These are phyloP conservation scores for Lacanobia wlatinum DNA, from an alignment of 2,888 invertebrate species.

Conservation along the genomic window DNA sequence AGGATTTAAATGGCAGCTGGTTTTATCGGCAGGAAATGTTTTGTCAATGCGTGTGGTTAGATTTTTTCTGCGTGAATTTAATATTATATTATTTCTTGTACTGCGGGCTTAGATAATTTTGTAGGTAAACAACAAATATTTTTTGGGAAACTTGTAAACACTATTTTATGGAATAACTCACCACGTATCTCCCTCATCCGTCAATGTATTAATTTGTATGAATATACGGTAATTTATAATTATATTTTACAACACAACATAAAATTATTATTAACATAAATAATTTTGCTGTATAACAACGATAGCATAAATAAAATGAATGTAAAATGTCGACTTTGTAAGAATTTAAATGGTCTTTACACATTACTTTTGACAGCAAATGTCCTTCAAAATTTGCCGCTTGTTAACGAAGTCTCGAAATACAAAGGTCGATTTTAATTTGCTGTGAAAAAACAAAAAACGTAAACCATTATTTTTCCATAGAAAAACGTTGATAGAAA, in stretches of 20 bases:
- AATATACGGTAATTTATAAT: background rate
- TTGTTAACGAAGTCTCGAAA: slow-evolving; percentile 25
- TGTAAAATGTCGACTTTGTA: background rate
- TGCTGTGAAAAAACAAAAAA: background rate
- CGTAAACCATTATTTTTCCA: slow-evolving; percentile 10
- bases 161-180: background rate
- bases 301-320: background rate
- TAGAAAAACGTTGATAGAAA: slow-evolving; percentile 1
- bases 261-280: background rate
- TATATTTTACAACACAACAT: background rate
- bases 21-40: slow-evolving; percentile 19
- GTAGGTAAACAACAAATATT: background rate
- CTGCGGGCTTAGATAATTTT: background rate
- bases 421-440: slow-evolving; percentile 22
- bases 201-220: background rate
- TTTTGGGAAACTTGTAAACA: background rate
- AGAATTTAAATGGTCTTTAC: slow-evolving; percentile 8
- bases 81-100: background rate
- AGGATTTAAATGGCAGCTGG: slow-evolving; percentile 35
- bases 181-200: background rate
- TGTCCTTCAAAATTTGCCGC: slow-evolving; percentile 25
- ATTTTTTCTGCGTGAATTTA: background rate
- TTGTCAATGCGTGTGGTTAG: background rate
- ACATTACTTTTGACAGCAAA: slow-evolving; percentile 14
- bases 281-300: background rate